Conservation (phyloP, 2,113 vertebrate species). For the Cyprinodon tularosa region DNA sequence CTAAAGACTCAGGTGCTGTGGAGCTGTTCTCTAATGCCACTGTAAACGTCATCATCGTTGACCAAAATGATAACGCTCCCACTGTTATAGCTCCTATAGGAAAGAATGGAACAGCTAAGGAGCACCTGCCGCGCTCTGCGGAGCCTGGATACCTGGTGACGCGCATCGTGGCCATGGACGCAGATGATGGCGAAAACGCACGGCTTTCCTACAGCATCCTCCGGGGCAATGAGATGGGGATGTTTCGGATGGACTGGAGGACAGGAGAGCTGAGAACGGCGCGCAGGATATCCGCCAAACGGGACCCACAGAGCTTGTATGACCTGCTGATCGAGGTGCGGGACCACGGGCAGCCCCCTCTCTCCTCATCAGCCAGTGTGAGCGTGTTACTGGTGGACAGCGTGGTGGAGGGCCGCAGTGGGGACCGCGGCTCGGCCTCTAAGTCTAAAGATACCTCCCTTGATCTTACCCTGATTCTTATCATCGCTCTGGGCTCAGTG, state of each 20-base stretch:
- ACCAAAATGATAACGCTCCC: slow-evolving; percentile 96
- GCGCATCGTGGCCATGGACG: slow-evolving; percentile 92
- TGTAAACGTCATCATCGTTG: slow-evolving; percentile 90
- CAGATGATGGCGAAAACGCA: slow-evolving; percentile 95
- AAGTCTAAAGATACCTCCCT: slow-evolving; percentile 87
- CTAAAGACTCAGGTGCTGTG: slow-evolving; percentile 86
- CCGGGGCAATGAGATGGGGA: slow-evolving; percentile 92
- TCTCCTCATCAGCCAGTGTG: slow-evolving; percentile 92
- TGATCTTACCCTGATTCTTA: slow-evolving; percentile 96
- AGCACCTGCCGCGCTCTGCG: slow-evolving; percentile 90
- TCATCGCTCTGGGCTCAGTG: slow-evolving; percentile 95
- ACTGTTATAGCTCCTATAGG: slow-evolving; percentile 79
- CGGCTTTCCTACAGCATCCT: slow-evolving; percentile 94
- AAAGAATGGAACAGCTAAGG: slow-evolving; percentile 87
- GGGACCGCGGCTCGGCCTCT: slow-evolving; percentile 72
- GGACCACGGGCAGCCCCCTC: slow-evolving; percentile 95
- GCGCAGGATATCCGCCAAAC: slow-evolving; percentile 87
- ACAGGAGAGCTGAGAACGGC: slow-evolving; percentile 95
- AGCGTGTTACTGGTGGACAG: slow-evolving; percentile 91
- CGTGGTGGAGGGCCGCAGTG: slow-evolving; percentile 83
- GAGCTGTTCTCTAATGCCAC: slow-evolving; percentile 90
- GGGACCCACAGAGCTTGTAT: slow-evolving; percentile 91
- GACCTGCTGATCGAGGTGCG: slow-evolving; percentile 95
- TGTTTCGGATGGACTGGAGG: slow-evolving; percentile 98
- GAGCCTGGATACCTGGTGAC: slow-evolving; percentile 95